These are phyloP conservation scores for Synanthedon andrenaeformis DNA, from an alignment of 2,888 invertebrate species.

Conservation along the genomic window DNA sequence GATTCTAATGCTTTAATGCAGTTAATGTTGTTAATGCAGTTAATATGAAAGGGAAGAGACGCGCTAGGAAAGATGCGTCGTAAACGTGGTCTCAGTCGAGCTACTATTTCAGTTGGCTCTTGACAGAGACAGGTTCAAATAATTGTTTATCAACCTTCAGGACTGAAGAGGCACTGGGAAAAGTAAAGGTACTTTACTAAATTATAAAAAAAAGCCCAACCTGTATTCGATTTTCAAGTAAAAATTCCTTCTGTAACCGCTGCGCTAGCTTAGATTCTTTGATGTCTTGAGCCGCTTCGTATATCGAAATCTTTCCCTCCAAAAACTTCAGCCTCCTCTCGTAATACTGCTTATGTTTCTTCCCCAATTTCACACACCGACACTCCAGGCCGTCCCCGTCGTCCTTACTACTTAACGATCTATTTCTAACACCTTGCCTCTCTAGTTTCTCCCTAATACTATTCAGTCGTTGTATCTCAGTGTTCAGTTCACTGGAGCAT, in stretches of 20 bases:
- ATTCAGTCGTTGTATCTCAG: conserved; percentile 74
- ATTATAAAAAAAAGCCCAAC: conserved; percentile 18
- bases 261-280: conserved; percentile 72
- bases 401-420: conserved; percentile 50
- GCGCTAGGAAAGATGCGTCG: too few species aligned
- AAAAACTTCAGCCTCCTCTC: conserved; percentile 74
- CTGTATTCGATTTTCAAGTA: conserved; percentile 62
- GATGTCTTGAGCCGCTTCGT: conserved; percentile 74
- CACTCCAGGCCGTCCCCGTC: conserved; percentile 59
- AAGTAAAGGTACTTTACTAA: not conserved
- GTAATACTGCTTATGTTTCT: conserved; percentile 74
- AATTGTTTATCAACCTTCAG: too few species aligned
- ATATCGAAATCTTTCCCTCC: conserved; percentile 74
- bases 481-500: conserved; percentile 66
- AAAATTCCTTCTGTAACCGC: conserved; percentile 73
- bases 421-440: conserved; percentile 68
- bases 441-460: conserved; percentile 74
- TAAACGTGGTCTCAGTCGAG: too few species aligned
- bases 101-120: too few species aligned
- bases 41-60: too few species aligned
- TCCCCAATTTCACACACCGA: conserved; percentile 64
- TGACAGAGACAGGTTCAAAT: too few species aligned
- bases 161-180: too few species aligned
- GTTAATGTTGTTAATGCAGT: too few species aligned
- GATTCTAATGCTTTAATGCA: too few species aligned